These are phyloP conservation scores for Mylabris phalerata DNA, from an alignment of 1,140 invertebrate species.

Conservation along the genomic window DNA sequence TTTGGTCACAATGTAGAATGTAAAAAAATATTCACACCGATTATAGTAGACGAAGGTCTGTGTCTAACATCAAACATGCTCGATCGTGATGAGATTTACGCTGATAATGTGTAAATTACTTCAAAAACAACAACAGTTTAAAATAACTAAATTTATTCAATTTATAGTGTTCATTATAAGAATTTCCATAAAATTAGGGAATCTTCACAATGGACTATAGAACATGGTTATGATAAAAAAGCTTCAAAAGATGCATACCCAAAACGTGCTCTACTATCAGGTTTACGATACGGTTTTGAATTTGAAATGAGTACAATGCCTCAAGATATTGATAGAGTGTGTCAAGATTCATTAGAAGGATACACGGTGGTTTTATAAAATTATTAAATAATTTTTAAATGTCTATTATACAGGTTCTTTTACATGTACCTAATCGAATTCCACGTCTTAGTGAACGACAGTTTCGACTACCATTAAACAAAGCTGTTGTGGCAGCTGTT, in stretches of 20 bases:
- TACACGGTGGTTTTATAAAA: conserved; percentile 49
- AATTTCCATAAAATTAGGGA: conserved; percentile 11
- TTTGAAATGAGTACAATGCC: conserved; percentile 40
- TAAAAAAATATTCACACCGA: conserved; percentile 7
- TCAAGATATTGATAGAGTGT: conserved; percentile 45
- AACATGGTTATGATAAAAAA: conserved; percentile 40
- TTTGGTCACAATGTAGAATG: conserved; percentile 6
- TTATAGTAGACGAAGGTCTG: conserved; percentile 20
- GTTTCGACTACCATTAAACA: conserved; percentile 8
- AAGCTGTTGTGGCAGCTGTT: conserved; percentile 6
- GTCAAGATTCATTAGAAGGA: conserved; percentile 46
- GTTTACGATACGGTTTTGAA: conserved; percentile 42
- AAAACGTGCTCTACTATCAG: conserved; percentile 42
- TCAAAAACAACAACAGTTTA: background rate
- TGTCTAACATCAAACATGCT: conserved; percentile 21
- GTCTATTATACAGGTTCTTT: background rate
- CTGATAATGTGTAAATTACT: conserved; percentile 8
- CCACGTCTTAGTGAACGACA: conserved; percentile 3
- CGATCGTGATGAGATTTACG: conserved; percentile 12
- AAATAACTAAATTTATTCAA: too few species aligned
- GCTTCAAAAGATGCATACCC: conserved; percentile 44
- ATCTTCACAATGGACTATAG: conserved; percentile 40
- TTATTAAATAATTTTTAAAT: conserved; percentile 35
- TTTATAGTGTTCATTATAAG: conserved; percentile 17
- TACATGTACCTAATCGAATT: conserved; percentile 3